Evolutionary conservation across 2,888 invertebrate genomes (phyloP), one percentile per base, ranked within the genome.

Genomic region (Sabatieria punctata): DNA sequence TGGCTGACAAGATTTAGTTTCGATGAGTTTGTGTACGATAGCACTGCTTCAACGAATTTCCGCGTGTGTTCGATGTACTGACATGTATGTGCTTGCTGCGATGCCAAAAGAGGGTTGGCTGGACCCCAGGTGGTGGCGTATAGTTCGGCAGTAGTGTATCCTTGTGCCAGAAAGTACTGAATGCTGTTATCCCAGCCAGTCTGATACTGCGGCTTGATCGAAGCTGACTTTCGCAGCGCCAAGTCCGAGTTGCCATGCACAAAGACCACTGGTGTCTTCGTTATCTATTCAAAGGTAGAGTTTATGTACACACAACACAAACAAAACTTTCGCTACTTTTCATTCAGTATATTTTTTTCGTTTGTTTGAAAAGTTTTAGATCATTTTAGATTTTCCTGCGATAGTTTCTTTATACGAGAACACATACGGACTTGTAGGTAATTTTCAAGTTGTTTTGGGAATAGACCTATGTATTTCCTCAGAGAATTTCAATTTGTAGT

Each of bases 1-100:
- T 57, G 57, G 11, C 50, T 54, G 22, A 57, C 48, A 35, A 57
- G 50, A 46, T 54, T 52, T 11, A 57, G 41, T 26, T 53, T 48
- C 2, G 13, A 18, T 4, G 51, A 36, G n/a, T 50, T 49, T 0
- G 56, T 56, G 49, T 57, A 57, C 11, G 50, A 47, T 8, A 57
- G 43, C 18, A 57, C 51, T 11, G 51, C 49, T 41, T 55, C 56
- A 21, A 55, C 36, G 42, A 55, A 54, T 3, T 50, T 43, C 13
- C 55, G 51, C 36, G 52, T 50, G 1, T 50, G 47, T 4, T 43
- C 13, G 23, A 49, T 13, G 21, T 49, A 27, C 1, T 26, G 43
- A 41, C 53, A 53, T 13, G 41, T 45, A 26, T 54, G 46, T 13
- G 47, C 43, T 27, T 54, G 49, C 8, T 25, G 30, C 2, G 41